Base-by-base conservation (phyloP, 2,888 invertebrate species). In the Pharmacophagus antenor region DNA sequence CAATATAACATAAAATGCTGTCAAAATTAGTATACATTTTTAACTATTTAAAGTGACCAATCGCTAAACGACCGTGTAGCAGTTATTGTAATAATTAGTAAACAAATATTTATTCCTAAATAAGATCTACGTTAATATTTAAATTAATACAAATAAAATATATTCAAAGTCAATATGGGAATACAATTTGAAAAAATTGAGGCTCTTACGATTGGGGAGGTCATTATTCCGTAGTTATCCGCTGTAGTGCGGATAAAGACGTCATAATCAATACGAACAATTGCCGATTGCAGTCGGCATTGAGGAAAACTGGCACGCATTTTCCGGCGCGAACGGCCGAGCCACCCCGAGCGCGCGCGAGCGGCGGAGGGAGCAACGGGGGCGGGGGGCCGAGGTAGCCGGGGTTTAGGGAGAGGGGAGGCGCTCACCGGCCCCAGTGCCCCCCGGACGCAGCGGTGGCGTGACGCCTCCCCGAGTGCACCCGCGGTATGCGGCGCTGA, bases 361-460 rank as follows among this genome's bases (percentile, higher is more conserved):
- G 68, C 70, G 68, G 70, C 66, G 64, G 62, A 64, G 68, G 71
- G 69, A n/a, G n/a, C n/a, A n/a, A n/a, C n/a, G 67, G 68, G 70
- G 68, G 70, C 66, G 64, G 62, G 64, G 68, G 71, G 69, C 63
- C 70, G 68, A 68, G 66, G 73, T 73, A 72, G 70, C 65, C 64
- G 67, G 69, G 71, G 68, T 68, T 61, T 68, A 69, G 70, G 65
- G 68, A 71, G 67, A 72, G 72, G 77, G 74, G 75, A 68, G 68
- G 66, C 69, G 72, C 72, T 77, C 68, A 75, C 75, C 74, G 78
- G 70, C 70, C 70, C 70, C 88, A 87, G 88, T 86, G 83, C 88
- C 88, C 87, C 88, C 87, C 85, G 85, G 85, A 82, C 88, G 83
- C 86, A 83, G 85, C 77, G 85, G 84, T 86, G 88, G 87, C 82